phyloP scores from a whole-genome alignment of 2,113 vertebrate genomes.

The Cinclus mexicanus region DNA sequence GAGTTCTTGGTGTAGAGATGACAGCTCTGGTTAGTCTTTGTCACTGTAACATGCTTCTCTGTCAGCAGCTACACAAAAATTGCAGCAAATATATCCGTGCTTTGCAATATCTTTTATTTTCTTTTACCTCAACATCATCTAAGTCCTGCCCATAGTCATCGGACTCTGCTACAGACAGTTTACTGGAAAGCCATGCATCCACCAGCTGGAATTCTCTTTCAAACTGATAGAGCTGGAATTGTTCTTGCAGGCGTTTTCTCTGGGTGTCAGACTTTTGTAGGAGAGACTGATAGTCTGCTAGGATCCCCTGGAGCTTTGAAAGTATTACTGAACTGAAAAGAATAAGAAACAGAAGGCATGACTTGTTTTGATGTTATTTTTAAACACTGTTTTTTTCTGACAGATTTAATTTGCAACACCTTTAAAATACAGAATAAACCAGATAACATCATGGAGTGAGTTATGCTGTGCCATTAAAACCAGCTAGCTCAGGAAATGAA shows the following conservation, averaged over 20 bases:
- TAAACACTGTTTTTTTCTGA: background rate
- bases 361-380: background rate
- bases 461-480: background rate
- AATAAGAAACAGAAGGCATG: background rate
- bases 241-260: slow-evolving; percentile 72
- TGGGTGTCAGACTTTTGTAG: slow-evolving; percentile 68
- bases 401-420: background rate
- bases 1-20: background rate
- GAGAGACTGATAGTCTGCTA: slow-evolving; percentile 71
- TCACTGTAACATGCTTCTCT: background rate
- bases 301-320: slow-evolving; percentile 68
- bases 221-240: slow-evolving; percentile 80
- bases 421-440: background rate
- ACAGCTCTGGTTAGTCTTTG: background rate
- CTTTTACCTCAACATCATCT: slow-evolving; percentile 82
- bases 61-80: background rate
- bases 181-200: slow-evolving; percentile 81
- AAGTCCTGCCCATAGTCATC: slow-evolving; percentile 85
- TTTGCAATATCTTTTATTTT: background rate
- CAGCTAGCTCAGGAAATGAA: background rate
- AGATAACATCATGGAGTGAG: background rate
- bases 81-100: background rate
- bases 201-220: slow-evolving; percentile 83
- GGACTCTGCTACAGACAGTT: slow-evolving; percentile 74
- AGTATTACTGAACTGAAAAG: slow-evolving; percentile 69